Conservation (phyloP, 2,888 invertebrate species). For the Zaprionus bogoriensis region DNA sequence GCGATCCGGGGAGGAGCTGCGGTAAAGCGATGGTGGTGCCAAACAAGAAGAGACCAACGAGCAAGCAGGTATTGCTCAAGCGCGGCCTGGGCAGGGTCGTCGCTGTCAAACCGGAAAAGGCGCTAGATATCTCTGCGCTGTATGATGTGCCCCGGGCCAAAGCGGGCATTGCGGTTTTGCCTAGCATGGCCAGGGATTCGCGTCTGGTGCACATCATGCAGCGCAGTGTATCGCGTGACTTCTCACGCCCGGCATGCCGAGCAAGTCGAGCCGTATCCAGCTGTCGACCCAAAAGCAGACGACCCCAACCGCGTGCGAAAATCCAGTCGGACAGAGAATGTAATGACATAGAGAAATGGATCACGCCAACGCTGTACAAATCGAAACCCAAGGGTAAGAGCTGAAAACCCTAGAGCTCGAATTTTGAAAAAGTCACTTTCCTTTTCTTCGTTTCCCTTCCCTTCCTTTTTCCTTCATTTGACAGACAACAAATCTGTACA, state of each 20-base stretch:
- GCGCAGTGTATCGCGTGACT: conserved; percentile 1
- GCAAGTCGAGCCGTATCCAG: background rate
- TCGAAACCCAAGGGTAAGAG: conserved; percentile 17
- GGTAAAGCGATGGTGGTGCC: conserved; percentile 27
- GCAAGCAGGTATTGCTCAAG: conserved; percentile 36
- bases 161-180: conserved; percentile 3
- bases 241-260: no score
- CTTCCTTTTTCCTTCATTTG: background rate
- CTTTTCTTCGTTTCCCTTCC: background rate
- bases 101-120: background rate
- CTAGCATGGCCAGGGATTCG: conserved; percentile 11
- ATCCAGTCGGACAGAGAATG: no score
- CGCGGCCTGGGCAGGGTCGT: background rate
- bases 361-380: background rate
- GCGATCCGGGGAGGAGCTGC: background rate
- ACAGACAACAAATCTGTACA: conserved; percentile 20
- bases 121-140: background rate
- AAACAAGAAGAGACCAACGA: conserved; percentile 23
- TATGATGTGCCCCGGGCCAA: conserved; percentile 4
- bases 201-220: conserved; percentile 14
- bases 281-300: no score
- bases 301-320: no score
- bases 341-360: no score
- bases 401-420: no score
- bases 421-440: no score